Conservation (phyloP, 2,113 vertebrate species). For the Percopsis transmontana region DNA sequence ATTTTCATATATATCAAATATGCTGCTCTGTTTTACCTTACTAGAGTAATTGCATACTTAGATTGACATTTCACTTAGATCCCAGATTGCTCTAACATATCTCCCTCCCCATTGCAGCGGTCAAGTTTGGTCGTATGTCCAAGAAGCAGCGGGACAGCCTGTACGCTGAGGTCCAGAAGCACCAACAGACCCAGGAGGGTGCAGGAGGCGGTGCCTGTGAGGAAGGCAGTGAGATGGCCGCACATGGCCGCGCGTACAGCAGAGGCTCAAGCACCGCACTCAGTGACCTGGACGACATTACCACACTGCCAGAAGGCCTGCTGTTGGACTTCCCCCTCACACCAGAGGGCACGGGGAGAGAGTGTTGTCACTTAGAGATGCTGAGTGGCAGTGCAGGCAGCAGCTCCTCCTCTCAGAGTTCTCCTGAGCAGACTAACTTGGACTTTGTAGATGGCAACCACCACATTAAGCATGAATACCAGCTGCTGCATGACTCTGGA, state of each 20-base stretch:
- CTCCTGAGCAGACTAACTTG: conserved; percentile 82
- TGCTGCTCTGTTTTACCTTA: too few relatives aligned
- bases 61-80: not conserved
- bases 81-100: not conserved
- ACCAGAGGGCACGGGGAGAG: conserved; percentile 76
- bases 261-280: conserved; percentile 80
- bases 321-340: conserved; percentile 89
- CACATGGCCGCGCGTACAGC: conserved; percentile 76
- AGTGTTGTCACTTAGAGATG: conserved; percentile 84
- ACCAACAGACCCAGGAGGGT: conserved; percentile 86
- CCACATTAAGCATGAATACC: conserved; percentile 85
- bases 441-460: conserved; percentile 76
- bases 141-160: conserved; percentile 93
- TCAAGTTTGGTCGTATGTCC: conserved; percentile 95
- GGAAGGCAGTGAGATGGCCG: conserved; percentile 63
- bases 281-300: conserved; percentile 86
- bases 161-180: conserved; percentile 91
- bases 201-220: conserved; percentile 32
- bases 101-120: conserved; percentile 71
- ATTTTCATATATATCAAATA: too few relatives aligned
- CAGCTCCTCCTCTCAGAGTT: conserved; percentile 82
- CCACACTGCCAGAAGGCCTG: conserved; percentile 81
- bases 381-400: conserved; percentile 73
- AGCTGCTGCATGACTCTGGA: conserved; percentile 82
- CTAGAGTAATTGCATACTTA: too few relatives aligned